Conservation (phyloP, 2,888 invertebrate genomes). For the Epistrophe eligans region DNA sequence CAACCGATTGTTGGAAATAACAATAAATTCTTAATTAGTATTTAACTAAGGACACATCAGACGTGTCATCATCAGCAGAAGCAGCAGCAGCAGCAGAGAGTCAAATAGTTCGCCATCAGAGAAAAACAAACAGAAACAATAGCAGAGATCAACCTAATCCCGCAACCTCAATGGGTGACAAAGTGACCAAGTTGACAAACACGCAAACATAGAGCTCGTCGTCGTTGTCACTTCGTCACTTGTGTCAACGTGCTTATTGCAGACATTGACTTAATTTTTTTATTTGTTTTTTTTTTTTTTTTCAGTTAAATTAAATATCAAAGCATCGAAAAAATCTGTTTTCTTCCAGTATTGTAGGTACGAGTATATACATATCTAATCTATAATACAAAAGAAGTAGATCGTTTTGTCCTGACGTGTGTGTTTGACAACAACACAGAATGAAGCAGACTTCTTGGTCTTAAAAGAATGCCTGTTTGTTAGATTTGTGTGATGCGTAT, state of each 20-base stretch:
- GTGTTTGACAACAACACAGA: slow-evolving; percentile 36
- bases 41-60: slow-evolving; percentile 55
- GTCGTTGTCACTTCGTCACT: slow-evolving; percentile 51
- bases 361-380: not conserved
- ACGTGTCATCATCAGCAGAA: slow-evolving; percentile 28
- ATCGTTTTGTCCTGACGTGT: slow-evolving; percentile 13
- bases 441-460: slow-evolving; percentile 28
- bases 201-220: slow-evolving; percentile 47
- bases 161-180: slow-evolving; percentile 54
- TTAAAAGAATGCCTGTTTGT: slow-evolving; percentile 13
- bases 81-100: not conserved
- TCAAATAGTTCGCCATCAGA: slow-evolving; percentile 36
- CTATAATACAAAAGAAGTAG: slow-evolving; percentile 12
- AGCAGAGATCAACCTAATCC: slow-evolving; percentile 61
- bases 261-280: slow-evolving; percentile 54
- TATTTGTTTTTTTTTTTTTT: slow-evolving; percentile 33
- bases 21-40: slow-evolving; percentile 69
- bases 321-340: slow-evolving; percentile 54
- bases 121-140: slow-evolving; percentile 69
- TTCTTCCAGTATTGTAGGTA: not conserved
- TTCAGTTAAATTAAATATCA: slow-evolving; percentile 10
- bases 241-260: slow-evolving; percentile 68
- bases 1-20: slow-evolving; percentile 52
- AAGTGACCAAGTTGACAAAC: slow-evolving; percentile 65
- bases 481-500: slow-evolving; percentile 40